Evolutionary conservation across 2,113 vertebrate genomes (phyloP).

Genomic region (Myotis lucifugus): DNA sequence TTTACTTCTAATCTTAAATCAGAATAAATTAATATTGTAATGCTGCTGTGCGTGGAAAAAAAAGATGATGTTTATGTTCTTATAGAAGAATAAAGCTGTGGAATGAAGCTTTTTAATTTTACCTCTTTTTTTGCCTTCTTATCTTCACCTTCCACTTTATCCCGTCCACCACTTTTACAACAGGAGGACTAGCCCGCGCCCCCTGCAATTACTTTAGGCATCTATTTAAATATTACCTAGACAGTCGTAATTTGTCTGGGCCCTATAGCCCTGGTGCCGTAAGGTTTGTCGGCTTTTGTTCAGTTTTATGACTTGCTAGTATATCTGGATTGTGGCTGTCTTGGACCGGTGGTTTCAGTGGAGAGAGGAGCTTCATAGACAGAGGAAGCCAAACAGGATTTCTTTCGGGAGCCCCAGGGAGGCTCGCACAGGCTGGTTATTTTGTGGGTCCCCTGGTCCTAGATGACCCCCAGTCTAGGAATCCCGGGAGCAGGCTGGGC

Average conservation of each 20-base stretch:
- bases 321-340: constrained; percentile 97
- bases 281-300: constrained; percentile 98
- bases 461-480: constrained; percentile 44
- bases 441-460: constrained; percentile 61
- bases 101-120: constrained; percentile 88
- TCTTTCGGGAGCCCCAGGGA: constrained; percentile 80
- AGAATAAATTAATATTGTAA: constrained; percentile 90
- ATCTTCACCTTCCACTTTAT: constrained; percentile 89
- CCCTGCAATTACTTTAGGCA: constrained; percentile 91
- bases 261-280: constrained; percentile 91
- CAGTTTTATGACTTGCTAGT: constrained; percentile 99
- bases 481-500: constrained; percentile 21
- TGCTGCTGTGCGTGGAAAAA: constrained; percentile 89
- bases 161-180: constrained; percentile 90
- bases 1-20: constrained; percentile 88
- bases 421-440: constrained; percentile 56
- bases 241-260: constrained; percentile 92
- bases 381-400: constrained; percentile 88
- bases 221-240: constrained; percentile 95
- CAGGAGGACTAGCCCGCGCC: constrained; percentile 86
- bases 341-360: constrained; percentile 94
- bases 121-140: constrained; percentile 87
- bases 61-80: constrained; percentile 89
- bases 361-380: constrained; percentile 89
- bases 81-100: constrained; percentile 88